Conservation (phyloP, 2,113 vertebrate genomes). For the Talpa occidentalis region DNA sequence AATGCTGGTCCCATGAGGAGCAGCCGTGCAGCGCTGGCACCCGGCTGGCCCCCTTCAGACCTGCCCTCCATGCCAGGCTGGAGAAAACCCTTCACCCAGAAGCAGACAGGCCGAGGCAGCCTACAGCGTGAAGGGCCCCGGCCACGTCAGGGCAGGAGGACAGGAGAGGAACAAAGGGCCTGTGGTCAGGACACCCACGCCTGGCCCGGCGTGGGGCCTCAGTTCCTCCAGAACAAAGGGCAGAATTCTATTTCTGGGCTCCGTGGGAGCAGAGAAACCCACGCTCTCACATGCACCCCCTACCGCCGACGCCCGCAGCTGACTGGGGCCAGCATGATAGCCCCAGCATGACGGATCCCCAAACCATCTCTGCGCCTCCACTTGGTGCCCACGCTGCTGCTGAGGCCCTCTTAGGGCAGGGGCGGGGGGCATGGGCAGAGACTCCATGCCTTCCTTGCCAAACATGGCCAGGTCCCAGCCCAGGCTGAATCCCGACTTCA, state of each 20-base stretch:
- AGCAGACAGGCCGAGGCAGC: too few relatives aligned
- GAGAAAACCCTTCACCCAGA: not conserved
- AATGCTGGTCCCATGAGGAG: not conserved
- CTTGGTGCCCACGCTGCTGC: not conserved
- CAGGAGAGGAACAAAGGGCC: slow-evolving; percentile 58
- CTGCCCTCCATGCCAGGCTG: fast-evolving
- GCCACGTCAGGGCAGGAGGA: not conserved
- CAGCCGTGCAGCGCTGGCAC: too few relatives aligned
- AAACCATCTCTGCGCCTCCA: not conserved
- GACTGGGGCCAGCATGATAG: too few relatives aligned
- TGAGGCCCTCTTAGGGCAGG: not conserved
- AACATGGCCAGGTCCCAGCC: not conserved
- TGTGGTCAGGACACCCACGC: slow-evolving; percentile 48
- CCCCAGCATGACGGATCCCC: too few relatives aligned
- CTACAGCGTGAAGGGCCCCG: too few relatives aligned
- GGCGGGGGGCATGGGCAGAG: too few relatives aligned
- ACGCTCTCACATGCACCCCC: not conserved
- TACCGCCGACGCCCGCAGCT: not conserved
- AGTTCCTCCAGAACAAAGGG: slow-evolving; percentile 57
- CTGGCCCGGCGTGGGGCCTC: not conserved
- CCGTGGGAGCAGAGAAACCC: not conserved
- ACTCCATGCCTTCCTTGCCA: not conserved
- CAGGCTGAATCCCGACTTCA: not conserved
- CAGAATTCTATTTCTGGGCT: slow-evolving; percentile 61
- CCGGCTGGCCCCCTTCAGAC: not conserved